Base-by-base conservation (phyloP, 2,797 vertebrate genomes). In the Halcyon smyrnensis region DNA sequence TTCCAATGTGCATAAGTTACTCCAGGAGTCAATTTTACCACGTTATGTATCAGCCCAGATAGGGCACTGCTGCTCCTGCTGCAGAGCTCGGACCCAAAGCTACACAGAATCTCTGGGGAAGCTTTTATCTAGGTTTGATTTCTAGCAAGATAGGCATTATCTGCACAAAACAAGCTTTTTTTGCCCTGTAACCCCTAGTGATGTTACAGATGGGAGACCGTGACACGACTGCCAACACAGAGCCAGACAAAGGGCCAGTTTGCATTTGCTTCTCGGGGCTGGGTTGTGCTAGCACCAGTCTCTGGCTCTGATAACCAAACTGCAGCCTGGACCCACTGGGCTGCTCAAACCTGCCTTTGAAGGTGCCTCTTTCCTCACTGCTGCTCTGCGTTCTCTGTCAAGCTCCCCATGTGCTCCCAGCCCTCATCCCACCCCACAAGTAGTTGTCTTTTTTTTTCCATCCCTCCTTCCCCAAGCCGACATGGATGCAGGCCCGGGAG, bases 291-390 rank as follows among this genome's bases (percentile, higher is more conserved):
- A 34, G 59, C 60, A 84, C 62, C 69, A 50, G 64, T 0, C 11
- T 11, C 37, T 59, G 71, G 36, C 13, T 65, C 51, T 28, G 28
- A 1, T 7, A 53, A 67, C 54, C 75, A 25, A 12, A 13, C 43
- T 11, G 12, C 43, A 82, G 74, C n/a, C 17, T 41, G 50, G 19
- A 53, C 45, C 62, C 15, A 13, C 62, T 21, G 48, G 59, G 84
- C 71, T 76, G 76, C 86, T 51, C 89, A 12, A 9, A 65, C 63
- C 46, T 68, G 34, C 37, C 8, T 8, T 24, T 0, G 3, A 12
- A 21, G 21, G 32, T 7, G 11, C 23, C 13, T 34, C 1, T 0
- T 2, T 24, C 39, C 43, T 71, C 8, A 1, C 1, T 6, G 1
- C 68, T 36, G 43, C 77, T 51, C 48, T 74, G 63, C 23, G 30